Conservation (phyloP, 2,888 invertebrate species). For the Empis stercorea region DNA sequence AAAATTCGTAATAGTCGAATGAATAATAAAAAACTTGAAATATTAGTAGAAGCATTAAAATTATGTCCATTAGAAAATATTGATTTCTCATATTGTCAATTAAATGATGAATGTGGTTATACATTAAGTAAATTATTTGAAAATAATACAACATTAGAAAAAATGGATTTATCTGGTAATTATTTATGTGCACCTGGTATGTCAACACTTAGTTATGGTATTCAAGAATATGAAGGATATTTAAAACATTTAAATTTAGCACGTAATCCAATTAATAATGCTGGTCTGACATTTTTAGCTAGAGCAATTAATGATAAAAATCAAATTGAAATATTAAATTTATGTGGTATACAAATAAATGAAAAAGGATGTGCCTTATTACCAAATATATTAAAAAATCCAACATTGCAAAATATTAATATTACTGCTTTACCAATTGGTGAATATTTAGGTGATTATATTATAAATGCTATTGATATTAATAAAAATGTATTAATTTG, state of each 20-base stretch:
- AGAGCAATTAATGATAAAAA: conserved; percentile 14
- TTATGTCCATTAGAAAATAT: conserved; percentile 19
- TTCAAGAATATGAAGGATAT: conserved; percentile 7
- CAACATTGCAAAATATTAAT: conserved; percentile 15
- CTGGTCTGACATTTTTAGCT: conserved; percentile 14
- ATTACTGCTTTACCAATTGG: conserved; percentile 18
- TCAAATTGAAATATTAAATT: conserved; percentile 17
- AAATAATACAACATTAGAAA: conserved; percentile 12
- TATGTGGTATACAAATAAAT: conserved; percentile 15
- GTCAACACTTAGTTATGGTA: conserved; percentile 9
- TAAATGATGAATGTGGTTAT: conserved; percentile 21
- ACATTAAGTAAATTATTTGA: conserved; percentile 18
- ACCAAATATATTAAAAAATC: conserved; percentile 18
- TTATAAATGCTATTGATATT: conserved; percentile 17
- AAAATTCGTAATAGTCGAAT: conserved; percentile 26
- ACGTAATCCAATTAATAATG: conserved; percentile 19
- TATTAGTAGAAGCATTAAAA: conserved; percentile 16
- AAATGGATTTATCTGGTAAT: conserved; percentile 24
- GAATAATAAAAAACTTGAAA: conserved; percentile 21
- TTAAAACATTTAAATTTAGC: conserved; percentile 23
- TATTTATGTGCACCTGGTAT: conserved; percentile 13
- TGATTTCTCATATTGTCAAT: conserved; percentile 24
- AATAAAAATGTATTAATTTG: conserved; percentile 19
- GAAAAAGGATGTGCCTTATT: conserved; percentile 11
- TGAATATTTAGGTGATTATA: background rate